A percentile compares a stretch with the other conserved stretches of the same genome.
Evolutionary conservation across 2,888 invertebrate genomes (phyloP).

Genomic region (Zhengitettix transpicula): DNA sequence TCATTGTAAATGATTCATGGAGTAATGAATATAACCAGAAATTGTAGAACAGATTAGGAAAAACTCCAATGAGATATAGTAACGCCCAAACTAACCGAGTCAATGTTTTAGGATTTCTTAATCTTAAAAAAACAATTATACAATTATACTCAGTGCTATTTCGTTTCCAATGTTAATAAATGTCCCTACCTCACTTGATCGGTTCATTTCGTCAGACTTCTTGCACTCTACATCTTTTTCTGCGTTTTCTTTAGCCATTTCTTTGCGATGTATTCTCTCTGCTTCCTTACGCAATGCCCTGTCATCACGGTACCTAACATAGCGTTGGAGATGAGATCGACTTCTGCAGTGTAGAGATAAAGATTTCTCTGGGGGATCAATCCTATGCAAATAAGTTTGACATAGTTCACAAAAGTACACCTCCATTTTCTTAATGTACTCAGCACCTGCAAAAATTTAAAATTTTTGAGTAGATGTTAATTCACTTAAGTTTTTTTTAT

Average conservation of each 20-base stretch:
- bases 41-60: too few species aligned
- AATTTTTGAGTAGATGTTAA: neutral
- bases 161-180: too few species aligned
- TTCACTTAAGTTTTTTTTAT: too few species aligned
- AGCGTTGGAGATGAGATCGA: constrained; percentile 58
- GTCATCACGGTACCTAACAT: constrained; percentile 60
- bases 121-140: too few species aligned
- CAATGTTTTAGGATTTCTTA: too few species aligned
- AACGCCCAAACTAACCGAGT: too few species aligned
- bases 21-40: too few species aligned
- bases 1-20: too few species aligned
- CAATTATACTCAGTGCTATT: too few species aligned
- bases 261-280: constrained; percentile 24
- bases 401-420: constrained; percentile 69
- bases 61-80: too few species aligned
- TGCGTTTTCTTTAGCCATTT: constrained; percentile 20
- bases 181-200: neutral
- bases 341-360: constrained; percentile 57
- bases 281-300: constrained; percentile 54
- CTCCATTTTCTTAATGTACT: constrained; percentile 61
- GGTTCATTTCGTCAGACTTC: constrained; percentile 15
- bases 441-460: constrained; percentile 30
- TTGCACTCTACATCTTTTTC: constrained; percentile 26
- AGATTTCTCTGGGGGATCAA: constrained; percentile 35
- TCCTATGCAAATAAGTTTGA: constrained; percentile 52